Base-by-base conservation (phyloP, 2,113 vertebrate genomes). In the Saguinus midas region DNA sequence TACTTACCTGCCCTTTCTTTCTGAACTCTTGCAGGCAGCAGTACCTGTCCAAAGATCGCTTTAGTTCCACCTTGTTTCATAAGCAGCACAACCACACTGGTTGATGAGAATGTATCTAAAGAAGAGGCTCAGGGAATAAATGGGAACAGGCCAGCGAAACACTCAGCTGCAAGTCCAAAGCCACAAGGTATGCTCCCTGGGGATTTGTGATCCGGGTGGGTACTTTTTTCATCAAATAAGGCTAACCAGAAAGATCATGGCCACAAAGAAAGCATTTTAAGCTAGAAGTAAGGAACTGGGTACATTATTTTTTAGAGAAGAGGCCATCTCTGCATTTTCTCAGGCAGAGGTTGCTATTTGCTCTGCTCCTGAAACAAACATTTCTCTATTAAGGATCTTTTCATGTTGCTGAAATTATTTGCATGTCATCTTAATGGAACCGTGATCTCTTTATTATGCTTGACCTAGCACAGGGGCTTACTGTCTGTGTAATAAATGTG, bases 111-210 rank as follows among this genome's bases (percentile, higher is more conserved):
- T 84, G 97, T 58, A 90, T 66, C 3, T 93, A 95, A 96, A 89
- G 98, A 98, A 87, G 96, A 95, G 1, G 97, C 98, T 98, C 98
- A 98, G 98, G 98, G 98, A 98, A 98, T 99, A 99, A 99, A 99
- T 98, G 98, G 98, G 98, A 99, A 97, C 87, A 95, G 98, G 88
- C 97, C 98, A 97, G 97, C 97, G 57, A 98, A 92, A 94, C 97
- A 23, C 90, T 64, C 98, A 96, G 92, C 98, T 97, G 94, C 98
- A 90, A 98, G 68, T 88, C 98, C 98, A 98, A 99, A 99, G 98
- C 99, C 99, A 97, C 98, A 98, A 99, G 98, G 99, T 99, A 96
- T 83, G 80, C 17, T 55, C 20, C 1, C 9, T 6, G 76, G 16
- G 29, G 1, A 55, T 78, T 87, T 89, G 29, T 2, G 1, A 11